Conservation (phyloP, 30 jellyfish, hydroid and myxozoan genomes). For the Turritopsis dohrnii region DNA sequence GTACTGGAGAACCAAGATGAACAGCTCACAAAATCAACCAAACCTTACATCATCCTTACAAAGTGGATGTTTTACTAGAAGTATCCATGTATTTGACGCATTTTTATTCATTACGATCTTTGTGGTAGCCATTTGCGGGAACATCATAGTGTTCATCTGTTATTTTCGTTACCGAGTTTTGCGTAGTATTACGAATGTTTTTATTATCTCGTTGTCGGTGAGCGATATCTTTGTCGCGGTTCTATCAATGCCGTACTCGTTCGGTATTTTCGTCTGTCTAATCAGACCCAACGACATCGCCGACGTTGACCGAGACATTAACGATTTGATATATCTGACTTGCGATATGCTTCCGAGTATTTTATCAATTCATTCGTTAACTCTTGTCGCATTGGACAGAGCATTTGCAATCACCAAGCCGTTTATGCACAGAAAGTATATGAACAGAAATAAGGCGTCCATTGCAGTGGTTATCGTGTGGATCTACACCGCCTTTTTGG, state of each 20-base stretch:
- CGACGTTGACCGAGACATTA: slow-evolving; percentile 7
- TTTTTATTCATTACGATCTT: slow-evolving; percentile 37
- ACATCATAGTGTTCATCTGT: slow-evolving; percentile 57
- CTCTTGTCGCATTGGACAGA: slow-evolving; percentile 77
- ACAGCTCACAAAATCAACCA: not conserved
- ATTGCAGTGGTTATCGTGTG: slow-evolving; percentile 44
- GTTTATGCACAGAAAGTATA: slow-evolving; percentile 53
- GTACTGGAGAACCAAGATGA: not conserved
- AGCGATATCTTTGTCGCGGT: slow-evolving; percentile 70
- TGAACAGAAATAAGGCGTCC: slow-evolving; percentile 35
- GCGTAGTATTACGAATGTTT: slow-evolving; percentile 60
- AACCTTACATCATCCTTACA: not conserved
- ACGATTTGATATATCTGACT: slow-evolving; percentile 23
- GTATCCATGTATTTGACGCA: not conserved
- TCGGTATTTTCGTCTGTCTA: slow-evolving; percentile 59
- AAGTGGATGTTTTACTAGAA: not conserved
- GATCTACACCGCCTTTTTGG: slow-evolving; percentile 30
- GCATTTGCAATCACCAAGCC: slow-evolving; percentile 78
- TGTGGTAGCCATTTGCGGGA: slow-evolving; percentile 48
- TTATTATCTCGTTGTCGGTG: slow-evolving; percentile 46
- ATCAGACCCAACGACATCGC: slow-evolving; percentile 32
- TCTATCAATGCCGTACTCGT: slow-evolving; percentile 58
- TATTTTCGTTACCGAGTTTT: slow-evolving; percentile 42
- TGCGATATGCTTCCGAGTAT: slow-evolving; percentile 59
- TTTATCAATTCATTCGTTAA: slow-evolving; percentile 53